Evolutionary conservation across 2,113 vertebrate genomes (phyloP).

Genomic region (Lepisosteus oculatus): DNA sequence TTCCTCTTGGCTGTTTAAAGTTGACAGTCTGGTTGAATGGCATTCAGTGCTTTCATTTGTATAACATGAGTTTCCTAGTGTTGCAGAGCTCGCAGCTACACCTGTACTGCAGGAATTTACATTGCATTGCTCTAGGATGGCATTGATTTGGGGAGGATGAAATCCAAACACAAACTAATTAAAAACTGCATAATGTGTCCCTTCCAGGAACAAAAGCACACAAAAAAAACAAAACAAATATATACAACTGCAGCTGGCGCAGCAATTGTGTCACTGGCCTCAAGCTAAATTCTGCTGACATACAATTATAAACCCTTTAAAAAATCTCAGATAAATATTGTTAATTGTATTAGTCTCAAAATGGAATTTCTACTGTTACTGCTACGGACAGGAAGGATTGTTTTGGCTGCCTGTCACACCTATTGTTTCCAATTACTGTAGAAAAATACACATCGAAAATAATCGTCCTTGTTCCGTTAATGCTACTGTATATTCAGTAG

Average conservation of each 20-base stretch:
- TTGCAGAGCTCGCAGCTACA: slow-evolving; percentile 70
- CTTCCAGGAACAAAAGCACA: slow-evolving; percentile 69
- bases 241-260: slow-evolving; percentile 68
- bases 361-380: slow-evolving; percentile 66
- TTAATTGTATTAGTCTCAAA: slow-evolving; percentile 47
- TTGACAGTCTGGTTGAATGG: slow-evolving; percentile 71
- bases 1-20: slow-evolving; percentile 68
- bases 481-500: too few relatives aligned
- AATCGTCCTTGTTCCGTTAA: background rate
- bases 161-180: slow-evolving; percentile 75
- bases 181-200: slow-evolving; percentile 72
- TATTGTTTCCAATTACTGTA: background rate
- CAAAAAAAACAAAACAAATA: slow-evolving; percentile 58
- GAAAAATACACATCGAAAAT: background rate
- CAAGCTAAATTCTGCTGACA: slow-evolving; percentile 61
- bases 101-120: slow-evolving; percentile 75
- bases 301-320: slow-evolving; percentile 57
- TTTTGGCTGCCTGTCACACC: background rate
- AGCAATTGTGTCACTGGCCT: slow-evolving; percentile 60
- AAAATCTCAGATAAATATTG: slow-evolving; percentile 46
- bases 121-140: slow-evolving; percentile 66
- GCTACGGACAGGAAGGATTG: background rate
- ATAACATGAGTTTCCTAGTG: slow-evolving; percentile 68
- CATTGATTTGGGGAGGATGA: slow-evolving; percentile 72
- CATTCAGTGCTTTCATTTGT: slow-evolving; percentile 72